Percentiles rank a stretch among this genome's conserved stretches.
phyloP scores from a whole-genome alignment of 2,888 invertebrate species.

The Ophion ventricosus region DNA sequence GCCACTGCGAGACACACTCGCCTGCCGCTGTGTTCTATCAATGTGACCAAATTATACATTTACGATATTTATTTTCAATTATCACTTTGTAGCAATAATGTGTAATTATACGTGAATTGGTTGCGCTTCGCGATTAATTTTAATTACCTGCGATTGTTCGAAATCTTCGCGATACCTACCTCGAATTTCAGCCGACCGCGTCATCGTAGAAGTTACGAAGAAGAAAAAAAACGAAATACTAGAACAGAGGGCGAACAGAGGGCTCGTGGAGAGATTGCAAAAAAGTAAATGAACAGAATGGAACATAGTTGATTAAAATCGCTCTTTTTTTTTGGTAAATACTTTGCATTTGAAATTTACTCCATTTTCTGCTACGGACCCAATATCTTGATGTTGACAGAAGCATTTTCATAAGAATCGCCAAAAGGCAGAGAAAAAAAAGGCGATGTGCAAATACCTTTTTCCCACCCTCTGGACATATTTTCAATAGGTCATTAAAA shows the following conservation, averaged over 20 bases:
- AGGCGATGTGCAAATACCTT: not conserved
- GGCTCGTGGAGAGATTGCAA: too few relatives aligned
- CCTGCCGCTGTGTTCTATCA: not conserved
- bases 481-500: not conserved
- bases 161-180: constrained; percentile 12
- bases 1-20: not conserved
- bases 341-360: too few relatives aligned
- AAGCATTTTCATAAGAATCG: not conserved
- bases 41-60: not conserved
- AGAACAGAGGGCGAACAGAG: too few relatives aligned
- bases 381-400: too few relatives aligned
- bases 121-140: constrained; percentile 1
- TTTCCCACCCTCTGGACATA: not conserved
- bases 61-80: constrained; percentile 57
- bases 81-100: constrained; percentile 13
- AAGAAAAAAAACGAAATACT: not conserved
- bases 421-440: not conserved
- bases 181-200: not conserved
- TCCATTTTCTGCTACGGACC: too few relatives aligned
- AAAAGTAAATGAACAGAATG: too few relatives aligned
- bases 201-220: not conserved
- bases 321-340: too few relatives aligned
- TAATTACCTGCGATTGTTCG: constrained; percentile 8
- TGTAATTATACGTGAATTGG: not conserved
- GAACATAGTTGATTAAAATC: too few relatives aligned